Base-by-base conservation (phyloP, 23 tunicate genomes). In the Trididemnum miniatum region DNA sequence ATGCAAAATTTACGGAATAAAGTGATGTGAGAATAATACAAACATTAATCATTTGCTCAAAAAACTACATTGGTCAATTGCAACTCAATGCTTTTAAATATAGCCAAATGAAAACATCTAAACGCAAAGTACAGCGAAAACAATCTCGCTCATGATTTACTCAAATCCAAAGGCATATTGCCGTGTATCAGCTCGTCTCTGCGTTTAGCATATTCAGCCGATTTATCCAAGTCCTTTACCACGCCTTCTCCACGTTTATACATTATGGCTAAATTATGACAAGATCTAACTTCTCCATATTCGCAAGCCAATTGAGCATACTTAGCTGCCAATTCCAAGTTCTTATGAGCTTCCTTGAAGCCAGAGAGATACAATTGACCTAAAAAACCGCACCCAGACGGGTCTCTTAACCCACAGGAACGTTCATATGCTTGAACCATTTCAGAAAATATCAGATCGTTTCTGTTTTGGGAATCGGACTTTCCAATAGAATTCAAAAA, bases 231-330 rank as follows among this genome's bases (percentile, higher is more conserved):
- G 63, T 65, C 51, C 44, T 86, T 78, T 29, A 65, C 75, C 0
- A 87, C 97, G 1, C 97, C 97, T 31, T 92, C 97, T 0, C 97
- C 97, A 28, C 89, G 44, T 26, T 59, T 51, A 76, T 92, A 65
- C 97, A 92, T 92, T 18, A 87, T 50, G 1, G 83, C 38, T 26
- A 92, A 28, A 40, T 92, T 92, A 69, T 92, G 92, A 51, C 97
- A 92, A 49, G 89, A 92, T 4, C 40, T 29, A 0, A 83, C 71
- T 37, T 87, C 82, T 4, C 92, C 92, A 49, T 87, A 60, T 5
- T 83, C 89, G 72, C 97, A 92, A 1, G 97, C 84, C 71, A 78
- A 73, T 40, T 91, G 91, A 0, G 91, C 97, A 71, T 66, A 91
- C 33, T 82, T 69, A 1, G 97, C 97, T 0, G 91, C 91, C 35